A percentile compares a stretch with the other conserved stretches of the same genome.
Evolutionary conservation across 1,140 invertebrate species (phyloP).

Genomic region (Stegodyphus dumicola): DNA sequence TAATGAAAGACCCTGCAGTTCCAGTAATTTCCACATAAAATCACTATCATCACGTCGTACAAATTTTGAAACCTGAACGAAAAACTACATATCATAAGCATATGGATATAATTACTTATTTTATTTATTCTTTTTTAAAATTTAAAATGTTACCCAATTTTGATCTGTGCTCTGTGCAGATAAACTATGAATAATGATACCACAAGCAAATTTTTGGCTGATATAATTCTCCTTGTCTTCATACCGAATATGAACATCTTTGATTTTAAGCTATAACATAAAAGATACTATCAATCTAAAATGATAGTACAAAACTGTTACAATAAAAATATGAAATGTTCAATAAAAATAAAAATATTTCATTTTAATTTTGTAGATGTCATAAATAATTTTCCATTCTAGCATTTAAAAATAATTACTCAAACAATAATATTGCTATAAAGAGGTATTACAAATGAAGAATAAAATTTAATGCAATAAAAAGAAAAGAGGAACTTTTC

Average conservation of each 20-base stretch:
- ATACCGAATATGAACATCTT: constrained; percentile 74
- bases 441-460: too few relatives aligned
- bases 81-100: background rate
- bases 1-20: constrained; percentile 86
- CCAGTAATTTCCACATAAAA: constrained; percentile 83
- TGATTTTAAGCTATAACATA: constrained; percentile 70
- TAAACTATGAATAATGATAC: constrained; percentile 70
- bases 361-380: too few relatives aligned
- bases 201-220: constrained; percentile 71
- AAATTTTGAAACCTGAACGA: constrained; percentile 69
- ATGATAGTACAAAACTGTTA: too few relatives aligned
- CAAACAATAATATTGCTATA: too few relatives aligned
- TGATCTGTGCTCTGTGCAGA: constrained; percentile 73
- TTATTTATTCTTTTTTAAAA: background rate
- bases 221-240: constrained; percentile 71
- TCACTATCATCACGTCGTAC: constrained; percentile 68
- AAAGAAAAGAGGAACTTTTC: too few relatives aligned
- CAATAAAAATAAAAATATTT: too few relatives aligned
- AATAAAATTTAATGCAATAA: too few relatives aligned
- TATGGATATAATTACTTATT: background rate
- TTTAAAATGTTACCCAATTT: constrained; percentile 68
- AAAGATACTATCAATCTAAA: too few relatives aligned
- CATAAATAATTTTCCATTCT: too few relatives aligned
- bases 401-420: too few relatives aligned
- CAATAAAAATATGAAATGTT: too few relatives aligned